Evolutionary conservation across 2,113 vertebrate species (phyloP).

Genomic region (Pelobates fuscus): DNA sequence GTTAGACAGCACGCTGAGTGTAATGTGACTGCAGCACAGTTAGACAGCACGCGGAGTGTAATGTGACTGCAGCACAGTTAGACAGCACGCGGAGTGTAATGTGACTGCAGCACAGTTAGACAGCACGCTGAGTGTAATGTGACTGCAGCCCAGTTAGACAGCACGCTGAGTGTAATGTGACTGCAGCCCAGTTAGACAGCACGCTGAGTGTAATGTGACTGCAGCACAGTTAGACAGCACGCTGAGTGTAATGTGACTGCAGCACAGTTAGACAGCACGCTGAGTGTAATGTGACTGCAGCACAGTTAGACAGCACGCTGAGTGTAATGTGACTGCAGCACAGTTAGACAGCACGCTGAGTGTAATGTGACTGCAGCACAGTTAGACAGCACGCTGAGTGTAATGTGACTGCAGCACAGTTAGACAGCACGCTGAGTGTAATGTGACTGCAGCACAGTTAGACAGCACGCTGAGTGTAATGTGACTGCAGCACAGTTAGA

Average conservation of each 20-base stretch:
- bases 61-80: background rate
- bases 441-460: too few relatives aligned
- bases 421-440: too few relatives aligned
- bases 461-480: too few relatives aligned
- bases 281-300: background rate
- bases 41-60: background rate
- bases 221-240: background rate
- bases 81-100: background rate
- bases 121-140: background rate
- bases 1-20: background rate
- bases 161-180: background rate
- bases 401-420: too few relatives aligned
- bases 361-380: background rate
- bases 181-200: background rate
- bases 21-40: background rate
- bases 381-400: background rate
- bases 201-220: background rate
- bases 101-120: background rate
- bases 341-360: background rate
- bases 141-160: background rate
- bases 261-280: background rate
- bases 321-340: background rate
- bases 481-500: too few relatives aligned
- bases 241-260: background rate
- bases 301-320: background rate